Evolutionary conservation across 2,113 vertebrate genomes (phyloP), one percentile per base, ranked within the genome.

Genomic region (Hyla sarda): DNA sequence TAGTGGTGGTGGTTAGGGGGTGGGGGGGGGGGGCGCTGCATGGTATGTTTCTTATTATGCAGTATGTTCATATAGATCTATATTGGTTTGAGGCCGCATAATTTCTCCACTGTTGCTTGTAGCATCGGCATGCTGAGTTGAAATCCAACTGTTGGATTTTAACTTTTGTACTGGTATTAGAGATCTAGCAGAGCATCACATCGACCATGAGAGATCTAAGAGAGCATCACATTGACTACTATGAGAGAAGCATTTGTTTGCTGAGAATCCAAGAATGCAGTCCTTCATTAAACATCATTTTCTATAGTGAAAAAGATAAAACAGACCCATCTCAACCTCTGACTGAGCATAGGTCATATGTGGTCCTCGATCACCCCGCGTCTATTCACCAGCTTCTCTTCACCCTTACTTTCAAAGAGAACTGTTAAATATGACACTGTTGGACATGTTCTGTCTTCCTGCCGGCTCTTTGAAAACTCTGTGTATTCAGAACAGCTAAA

Each of bases 371-470:
- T 90, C 90, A 69, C 88, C 47, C 90, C 93, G 91, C 89, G 92
- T 94, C 93, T 93, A 92, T 90, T 90, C 93, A 92, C 93, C 93
- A 94, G 82, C 84, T 90, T 88, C 90, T 89, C 74, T 92, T 91
- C 88, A 91, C 89, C 89, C 88, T 71, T 0, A 28, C 88, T 92
- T 94, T 93, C 92, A 92, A 89, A 93, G 91, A 89, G 89, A 93
- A 89, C 90, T 90, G 86, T 89, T 92, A 82, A 88, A 88, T 90
- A 79, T 92, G 92, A 94, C 89, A 88, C 89, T 89, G 86, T 54
- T 65, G 90, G 91, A 92, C 89, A 89, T 92, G 84, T 90, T 90
- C 72, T 73, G 81, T 82, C 89, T 90, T 89, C 90, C 90, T 90
- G 91, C 88, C 93, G 93, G 91, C 91, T 93, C 92, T 92, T 88